Evolutionary conservation across 1,140 invertebrate species (phyloP), one percentile per base, ranked within the genome.

Genomic region (Alviniconcha marisindica): DNA sequence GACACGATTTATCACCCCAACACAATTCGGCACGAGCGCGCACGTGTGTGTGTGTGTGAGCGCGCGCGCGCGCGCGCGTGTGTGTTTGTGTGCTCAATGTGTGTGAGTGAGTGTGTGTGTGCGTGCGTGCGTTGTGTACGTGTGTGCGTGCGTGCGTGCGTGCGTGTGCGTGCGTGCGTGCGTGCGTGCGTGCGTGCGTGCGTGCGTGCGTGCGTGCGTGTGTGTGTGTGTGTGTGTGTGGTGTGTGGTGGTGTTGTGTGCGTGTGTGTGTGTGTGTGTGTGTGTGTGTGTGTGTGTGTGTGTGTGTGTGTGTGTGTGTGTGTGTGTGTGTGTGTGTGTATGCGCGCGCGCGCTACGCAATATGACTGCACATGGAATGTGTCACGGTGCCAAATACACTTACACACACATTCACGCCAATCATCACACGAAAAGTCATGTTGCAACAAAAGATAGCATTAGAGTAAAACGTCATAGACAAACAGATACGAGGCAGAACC

Each of bases 91-190:
- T 21, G 48, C 48, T 21, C 48, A 51, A 51, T 21, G 48, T 21
- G 48, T 51, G 12, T 12, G 48, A 15, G 21, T 21, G 21, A 21
- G 48, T 21, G 12, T 28, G n/a, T 71, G 66, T 38, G 66, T 38
- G 66, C n/a, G 66, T 71, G 66, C n/a, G 66, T 71, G 66, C 2
- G 66, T 71, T n/a, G n/a, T n/a, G n/a, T n/a, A n/a, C n/a, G 60
- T 66, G 60, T 66, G 60, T 66, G 60, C n/a, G 60, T 66, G 60
- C n/a, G 60, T 66, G 60, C n/a, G 60, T 66, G 60, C n/a, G 60
- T 15, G 28, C n/a, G 60, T 14, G 60, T 66, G 14, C 28, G 28
- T 66, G 60, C n/a, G 66, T 71, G 2, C n/a, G 66, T 2, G 66
- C n/a, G 2, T 71, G 36, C n/a, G 2, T 71, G 66, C 0, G 10